Conservation (phyloP, 1,140 invertebrate species). For the Bombus pyrosoma region DNA sequence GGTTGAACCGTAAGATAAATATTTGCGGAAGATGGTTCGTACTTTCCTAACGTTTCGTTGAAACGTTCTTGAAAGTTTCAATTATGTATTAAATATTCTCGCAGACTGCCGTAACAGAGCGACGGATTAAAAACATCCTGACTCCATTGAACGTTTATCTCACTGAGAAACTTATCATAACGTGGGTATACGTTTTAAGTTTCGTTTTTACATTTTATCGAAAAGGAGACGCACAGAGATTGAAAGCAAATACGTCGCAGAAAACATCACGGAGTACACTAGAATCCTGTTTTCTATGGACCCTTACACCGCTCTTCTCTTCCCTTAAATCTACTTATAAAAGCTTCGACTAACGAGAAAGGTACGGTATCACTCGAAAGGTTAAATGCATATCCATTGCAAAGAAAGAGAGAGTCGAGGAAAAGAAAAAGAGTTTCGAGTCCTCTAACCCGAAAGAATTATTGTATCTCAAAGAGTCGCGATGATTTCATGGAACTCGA, state of each 20-base stretch:
- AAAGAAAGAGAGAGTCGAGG: background rate
- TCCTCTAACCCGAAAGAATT: background rate
- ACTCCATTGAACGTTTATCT: background rate
- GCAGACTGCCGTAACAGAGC: too few species aligned
- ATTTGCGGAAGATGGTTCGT: background rate
- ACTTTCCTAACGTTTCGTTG: background rate
- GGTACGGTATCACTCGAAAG: background rate
- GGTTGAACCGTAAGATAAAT: background rate
- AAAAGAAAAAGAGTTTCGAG: background rate
- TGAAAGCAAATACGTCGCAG: background rate
- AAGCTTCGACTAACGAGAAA: background rate
- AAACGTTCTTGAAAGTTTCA: background rate
- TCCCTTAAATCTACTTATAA: background rate
- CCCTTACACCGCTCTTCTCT: background rate
- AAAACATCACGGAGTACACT: background rate
- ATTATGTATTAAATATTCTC: too few species aligned
- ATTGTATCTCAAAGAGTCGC: background rate
- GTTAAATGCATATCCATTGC: background rate
- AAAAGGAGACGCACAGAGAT: background rate
- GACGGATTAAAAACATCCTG: too few species aligned
- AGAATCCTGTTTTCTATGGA: background rate
- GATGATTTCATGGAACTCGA: slow-evolving; percentile 20
- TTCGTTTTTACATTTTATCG: background rate
- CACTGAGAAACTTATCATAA: background rate
- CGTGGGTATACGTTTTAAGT: background rate